Percentiles rank a stretch among this genome's conserved stretches.
Evolutionary conservation across 2,797 vertebrate genomes (phyloP).

Genomic region (Chrysocyon brachyurus): DNA sequence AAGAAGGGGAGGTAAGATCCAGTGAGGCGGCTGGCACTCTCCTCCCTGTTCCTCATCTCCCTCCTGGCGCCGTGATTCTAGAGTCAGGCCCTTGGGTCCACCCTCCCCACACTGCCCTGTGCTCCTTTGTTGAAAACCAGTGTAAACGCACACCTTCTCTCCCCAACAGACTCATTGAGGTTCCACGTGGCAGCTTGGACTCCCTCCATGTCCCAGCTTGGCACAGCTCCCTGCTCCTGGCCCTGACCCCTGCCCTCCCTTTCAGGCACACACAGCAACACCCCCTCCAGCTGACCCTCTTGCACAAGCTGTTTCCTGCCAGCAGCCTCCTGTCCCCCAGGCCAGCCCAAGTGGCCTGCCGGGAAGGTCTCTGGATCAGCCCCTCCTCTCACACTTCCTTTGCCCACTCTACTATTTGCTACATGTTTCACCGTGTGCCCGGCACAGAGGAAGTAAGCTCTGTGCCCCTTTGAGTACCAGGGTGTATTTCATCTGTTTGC

Average conservation of each 20-base stretch:
- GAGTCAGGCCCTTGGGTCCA: neutral
- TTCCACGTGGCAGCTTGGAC: neutral
- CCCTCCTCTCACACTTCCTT: neutral
- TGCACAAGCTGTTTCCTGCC: neutral
- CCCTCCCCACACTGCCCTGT: neutral
- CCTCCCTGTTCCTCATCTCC: neutral
- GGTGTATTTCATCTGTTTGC: neutral
- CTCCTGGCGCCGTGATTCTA: neutral
- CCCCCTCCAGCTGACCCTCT: neutral
- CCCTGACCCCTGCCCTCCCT: neutral
- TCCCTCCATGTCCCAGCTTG: rapidly evolving
- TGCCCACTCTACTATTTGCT: neutral
- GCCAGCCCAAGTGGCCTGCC: neutral
- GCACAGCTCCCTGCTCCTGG: rapidly evolving
- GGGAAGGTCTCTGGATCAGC: neutral
- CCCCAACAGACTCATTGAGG: neutral
- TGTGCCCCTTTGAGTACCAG: rapidly evolving
- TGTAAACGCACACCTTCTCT: neutral
- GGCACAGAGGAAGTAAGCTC: neutral
- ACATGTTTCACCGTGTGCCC: rapidly evolving
- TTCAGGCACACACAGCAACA: neutral
- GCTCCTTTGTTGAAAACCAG: too few species aligned
- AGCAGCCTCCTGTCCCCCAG: neutral
- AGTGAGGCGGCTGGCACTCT: rapidly evolving
- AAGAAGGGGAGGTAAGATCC: neutral